Evolutionary conservation across 2,797 vertebrate species (phyloP).

Genomic region (Hemitrygon akajei): DNA sequence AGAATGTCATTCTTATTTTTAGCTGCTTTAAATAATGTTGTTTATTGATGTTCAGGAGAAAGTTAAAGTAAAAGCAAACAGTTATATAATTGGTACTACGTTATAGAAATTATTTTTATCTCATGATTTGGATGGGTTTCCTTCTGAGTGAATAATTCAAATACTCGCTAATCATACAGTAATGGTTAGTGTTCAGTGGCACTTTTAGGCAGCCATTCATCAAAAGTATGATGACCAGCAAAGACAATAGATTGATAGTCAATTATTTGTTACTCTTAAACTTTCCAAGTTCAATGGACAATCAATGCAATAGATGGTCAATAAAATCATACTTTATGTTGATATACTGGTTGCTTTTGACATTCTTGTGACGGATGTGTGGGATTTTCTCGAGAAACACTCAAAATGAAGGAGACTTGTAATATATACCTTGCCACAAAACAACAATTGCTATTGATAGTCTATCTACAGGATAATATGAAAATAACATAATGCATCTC

Average conservation of each 20-base stretch:
- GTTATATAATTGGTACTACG: not conserved
- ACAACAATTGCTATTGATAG: not conserved
- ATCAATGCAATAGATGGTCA: not conserved
- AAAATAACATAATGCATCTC: not conserved
- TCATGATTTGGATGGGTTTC: not conserved
- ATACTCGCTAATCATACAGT: not conserved
- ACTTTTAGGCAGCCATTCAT: not conserved
- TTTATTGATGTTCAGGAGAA: not conserved
- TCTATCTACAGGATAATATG: not conserved
- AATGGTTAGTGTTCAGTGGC: not conserved
- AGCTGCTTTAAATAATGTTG: not conserved
- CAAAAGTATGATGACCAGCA: not conserved
- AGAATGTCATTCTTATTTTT: not conserved
- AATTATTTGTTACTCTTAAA: not conserved
- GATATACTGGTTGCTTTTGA: not conserved
- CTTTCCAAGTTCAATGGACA: too few relatives aligned
- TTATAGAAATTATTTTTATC: not conserved
- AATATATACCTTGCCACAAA: conserved; percentile 2
- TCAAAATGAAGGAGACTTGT: not conserved
- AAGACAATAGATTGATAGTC: not conserved
- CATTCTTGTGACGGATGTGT: not conserved
- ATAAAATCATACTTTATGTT: not conserved
- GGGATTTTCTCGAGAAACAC: not conserved
- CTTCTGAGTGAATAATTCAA: not conserved
- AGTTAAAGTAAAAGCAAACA: not conserved